Percentiles rank a stretch among this genome's conserved stretches.
phyloP scores from a whole-genome alignment of 1,140 invertebrate genomes.

The Scaptodrosophila lebanonensis region DNA sequence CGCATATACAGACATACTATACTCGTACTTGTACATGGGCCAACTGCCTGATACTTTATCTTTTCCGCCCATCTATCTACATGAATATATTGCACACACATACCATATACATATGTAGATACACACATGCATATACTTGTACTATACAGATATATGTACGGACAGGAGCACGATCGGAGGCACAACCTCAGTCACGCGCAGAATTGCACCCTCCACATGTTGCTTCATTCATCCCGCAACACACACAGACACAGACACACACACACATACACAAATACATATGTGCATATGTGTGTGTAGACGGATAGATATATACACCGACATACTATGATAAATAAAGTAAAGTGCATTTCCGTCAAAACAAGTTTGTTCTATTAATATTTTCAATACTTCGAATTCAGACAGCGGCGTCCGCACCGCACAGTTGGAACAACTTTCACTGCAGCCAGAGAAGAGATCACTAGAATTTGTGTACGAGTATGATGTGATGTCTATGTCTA shows the following conservation, averaged over 20 bases:
- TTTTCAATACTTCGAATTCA: conserved; percentile 75
- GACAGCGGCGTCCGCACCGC: conserved; percentile 49
- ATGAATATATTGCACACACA: conserved; percentile 43
- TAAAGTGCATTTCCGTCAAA: conserved; percentile 75
- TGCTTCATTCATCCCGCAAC: conserved; percentile 64
- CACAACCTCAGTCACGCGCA: conserved; percentile 23
- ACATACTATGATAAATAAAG: conserved; percentile 72
- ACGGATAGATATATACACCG: too few relatives aligned
- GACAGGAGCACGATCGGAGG: conserved; percentile 6
- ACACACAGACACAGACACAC: conserved; percentile 15
- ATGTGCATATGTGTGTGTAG: too few relatives aligned
- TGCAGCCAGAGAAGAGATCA: conserved; percentile 33
- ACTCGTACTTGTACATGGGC: conserved; percentile 36
- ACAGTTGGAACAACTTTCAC: conserved; percentile 58
- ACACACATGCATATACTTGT: conserved; percentile 9
- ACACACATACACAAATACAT: neutral
- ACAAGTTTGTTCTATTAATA: conserved; percentile 76
- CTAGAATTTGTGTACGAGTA: conserved; percentile 4
- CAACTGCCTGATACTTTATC: conserved; percentile 58
- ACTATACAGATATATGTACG: neutral
- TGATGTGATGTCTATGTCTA: too few relatives aligned
- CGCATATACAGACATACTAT: conserved; percentile 32
- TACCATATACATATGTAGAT: neutral
- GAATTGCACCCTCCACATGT: conserved; percentile 56
- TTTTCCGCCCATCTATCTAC: conserved; percentile 73